Percentiles rank a stretch among this genome's conserved stretches.
These are phyloP conservation scores for Blastobasis lacticolella DNA, from an alignment of 2,888 invertebrate genomes.

Conservation along the genomic window DNA sequence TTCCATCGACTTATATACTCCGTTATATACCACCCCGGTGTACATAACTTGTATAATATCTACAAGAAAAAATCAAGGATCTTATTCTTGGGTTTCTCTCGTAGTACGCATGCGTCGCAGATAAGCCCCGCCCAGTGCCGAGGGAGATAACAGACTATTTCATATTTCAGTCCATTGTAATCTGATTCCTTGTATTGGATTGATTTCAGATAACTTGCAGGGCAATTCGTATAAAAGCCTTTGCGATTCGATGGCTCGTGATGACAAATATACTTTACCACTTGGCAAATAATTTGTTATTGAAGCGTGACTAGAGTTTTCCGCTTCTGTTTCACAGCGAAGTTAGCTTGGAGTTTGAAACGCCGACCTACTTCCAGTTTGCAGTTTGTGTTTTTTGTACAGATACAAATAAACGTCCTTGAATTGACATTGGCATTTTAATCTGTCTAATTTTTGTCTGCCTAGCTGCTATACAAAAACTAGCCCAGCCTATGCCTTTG, in stretches of 20 bases:
- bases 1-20: constrained; percentile 20
- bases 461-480: too few relatives aligned
- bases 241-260: constrained; percentile 9
- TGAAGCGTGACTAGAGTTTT: constrained; percentile 17
- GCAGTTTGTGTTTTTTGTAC: too few relatives aligned
- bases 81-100: constrained; percentile 61
- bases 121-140: constrained; percentile 51
- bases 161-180: constrained; percentile 31
- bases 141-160: constrained; percentile 49
- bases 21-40: constrained; percentile 27
- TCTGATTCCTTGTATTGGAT: constrained; percentile 41
- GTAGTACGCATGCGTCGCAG: constrained; percentile 51
- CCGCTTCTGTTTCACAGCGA: too few relatives aligned
- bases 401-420: too few relatives aligned
- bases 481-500: too few relatives aligned
- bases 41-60: constrained; percentile 47
- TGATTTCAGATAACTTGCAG: constrained; percentile 51
- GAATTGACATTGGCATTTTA: too few relatives aligned
- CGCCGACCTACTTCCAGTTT: too few relatives aligned
- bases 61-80: constrained; percentile 43
- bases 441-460: too few relatives aligned
- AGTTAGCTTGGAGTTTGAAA: too few relatives aligned
- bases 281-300: constrained; percentile 11
- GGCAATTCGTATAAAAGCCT: constrained; percentile 44
- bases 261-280: not conserved